Base-by-base conservation (phyloP, 92 coral and sea anemone species). In the Scolanthus callimorphus region DNA sequence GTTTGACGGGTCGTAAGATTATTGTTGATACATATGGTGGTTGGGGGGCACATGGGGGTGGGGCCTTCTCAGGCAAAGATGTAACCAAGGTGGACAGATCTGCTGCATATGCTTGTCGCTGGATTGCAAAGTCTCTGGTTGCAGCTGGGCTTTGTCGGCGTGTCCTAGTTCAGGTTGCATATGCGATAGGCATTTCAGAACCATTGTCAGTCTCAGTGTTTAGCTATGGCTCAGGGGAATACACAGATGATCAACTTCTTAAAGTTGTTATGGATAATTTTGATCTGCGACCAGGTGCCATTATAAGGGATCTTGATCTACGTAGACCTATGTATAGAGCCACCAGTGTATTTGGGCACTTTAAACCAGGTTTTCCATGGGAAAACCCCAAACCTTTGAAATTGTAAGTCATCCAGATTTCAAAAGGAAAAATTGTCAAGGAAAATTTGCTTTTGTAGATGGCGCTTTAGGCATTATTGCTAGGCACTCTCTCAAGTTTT, bases 11-110 rank as follows among this genome's bases (percentile, higher is more conserved):
- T 2, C 90, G 96, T n/a, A 88, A 88, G 65, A 83, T 88, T 46
- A 88, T 88, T 12, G 96, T 88, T 1, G 96, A 88, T 46, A 88
- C 96, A 2, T 88, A 88, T 74, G 96, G 96, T 29, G 96, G 96
- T 3, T 88, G 96, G 96, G 96, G 96, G 20, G 96, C 96, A 4
- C 96, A 88, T 64, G 96, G 96, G 20, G 96, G 96, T 0, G 96
- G 96, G 20, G 96, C 96, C 1, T 88, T 88, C 60, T 88, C 96
- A 9, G 96, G 96, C 1, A 88, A 88, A 70, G 96, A 88, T 82
- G 86, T 83, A 1, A 82, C 83, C 41, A 88, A 88, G 27, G 96
- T 88, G 27, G 96, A 88, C 72, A 73, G 96, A 51, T 88, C 96
- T 25, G 96, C 83, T 57, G 77, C 91, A 52, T 88, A 88, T 78